Evolutionary conservation across 2,888 invertebrate species (phyloP), one percentile per base, ranked within the genome.

Genomic region (Dryocosmus kuriphilus): DNA sequence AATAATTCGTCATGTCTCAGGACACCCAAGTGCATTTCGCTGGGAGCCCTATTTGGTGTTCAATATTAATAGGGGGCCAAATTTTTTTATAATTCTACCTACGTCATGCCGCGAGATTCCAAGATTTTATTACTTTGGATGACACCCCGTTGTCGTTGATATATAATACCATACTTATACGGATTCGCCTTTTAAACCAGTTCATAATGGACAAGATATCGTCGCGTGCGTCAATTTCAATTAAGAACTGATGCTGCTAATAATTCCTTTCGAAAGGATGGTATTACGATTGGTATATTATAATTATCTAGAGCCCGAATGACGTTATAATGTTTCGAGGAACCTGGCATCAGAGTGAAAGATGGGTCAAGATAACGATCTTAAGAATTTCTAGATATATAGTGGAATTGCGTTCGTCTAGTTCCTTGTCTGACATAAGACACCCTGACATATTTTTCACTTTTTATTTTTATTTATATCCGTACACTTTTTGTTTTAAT

Each of bases 161-260:
- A 71, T 51, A 71, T 71, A 71, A 71, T 71, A 51, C 71, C 51
- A 71, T 41, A 30, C 67, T 46, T 27, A 27, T 19, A 67, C 51
- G 46, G 71, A 46, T 30, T 30, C 46, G 30, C n/a, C 46, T 30
- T 71, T 71, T n/a, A 71, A 71, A 51, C n/a, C 30, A 51, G 27
- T 46, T 30, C 19, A 71, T 71, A 27, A 30, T 27, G 8, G 19
- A 67, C 51, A 51, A 51, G 71, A 51, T 71, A 51, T 71, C 30
- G 71, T 51, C 30, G 71, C 71, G 71, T 71, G 71, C 51, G 51
- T 71, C 51, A 46, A 51, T 71, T 71, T 71, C 71, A 71, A 71
- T 71, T 71, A 71, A 51, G 71, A 71, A 71, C 51, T 71, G 46
- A 51, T 19, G 16, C 71, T 51, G 71, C 30, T 71, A 71, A 24